These are phyloP conservation scores for Ciconia maguari DNA, from an alignment of 2,113 vertebrate species.

Conservation along the genomic window DNA sequence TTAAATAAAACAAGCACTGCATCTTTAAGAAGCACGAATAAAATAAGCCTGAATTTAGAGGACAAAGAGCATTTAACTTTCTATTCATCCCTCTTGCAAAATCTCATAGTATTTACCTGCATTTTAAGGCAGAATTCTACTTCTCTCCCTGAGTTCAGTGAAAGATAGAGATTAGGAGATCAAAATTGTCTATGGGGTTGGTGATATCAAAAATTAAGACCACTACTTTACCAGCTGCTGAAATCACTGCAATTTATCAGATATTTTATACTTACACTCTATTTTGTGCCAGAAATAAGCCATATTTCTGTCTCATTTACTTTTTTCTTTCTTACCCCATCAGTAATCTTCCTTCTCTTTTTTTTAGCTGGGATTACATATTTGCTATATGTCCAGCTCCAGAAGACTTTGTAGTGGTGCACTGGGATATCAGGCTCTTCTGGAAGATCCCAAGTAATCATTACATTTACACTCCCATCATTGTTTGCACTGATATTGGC, in stretches of 20 bases:
- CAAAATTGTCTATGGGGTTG: background rate
- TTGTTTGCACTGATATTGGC: constrained; percentile 76
- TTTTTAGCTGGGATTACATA: constrained; percentile 86
- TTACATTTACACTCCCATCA: constrained; percentile 79
- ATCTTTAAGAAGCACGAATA: background rate
- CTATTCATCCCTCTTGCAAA: background rate
- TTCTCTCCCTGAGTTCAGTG: background rate
- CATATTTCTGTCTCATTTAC: background rate
- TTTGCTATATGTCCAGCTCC: constrained; percentile 88
- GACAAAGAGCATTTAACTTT: background rate
- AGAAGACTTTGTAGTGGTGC: constrained; percentile 94
- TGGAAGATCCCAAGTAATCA: constrained; percentile 83
- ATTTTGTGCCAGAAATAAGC: background rate
- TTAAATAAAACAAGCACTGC: background rate
- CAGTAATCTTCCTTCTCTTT: constrained; percentile 88
- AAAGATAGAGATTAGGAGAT: background rate
- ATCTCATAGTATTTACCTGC: background rate
- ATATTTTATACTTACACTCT: background rate
- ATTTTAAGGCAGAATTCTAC: background rate
- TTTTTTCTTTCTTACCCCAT: constrained; percentile 78
- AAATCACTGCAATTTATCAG: background rate
- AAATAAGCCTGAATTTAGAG: background rate
- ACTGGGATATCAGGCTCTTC: constrained; percentile 90
- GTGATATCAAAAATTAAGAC: background rate
- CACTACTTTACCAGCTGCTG: background rate